Evolutionary conservation across 2,888 invertebrate species (phyloP).

Genomic region (Leucoptera coffeella): DNA sequence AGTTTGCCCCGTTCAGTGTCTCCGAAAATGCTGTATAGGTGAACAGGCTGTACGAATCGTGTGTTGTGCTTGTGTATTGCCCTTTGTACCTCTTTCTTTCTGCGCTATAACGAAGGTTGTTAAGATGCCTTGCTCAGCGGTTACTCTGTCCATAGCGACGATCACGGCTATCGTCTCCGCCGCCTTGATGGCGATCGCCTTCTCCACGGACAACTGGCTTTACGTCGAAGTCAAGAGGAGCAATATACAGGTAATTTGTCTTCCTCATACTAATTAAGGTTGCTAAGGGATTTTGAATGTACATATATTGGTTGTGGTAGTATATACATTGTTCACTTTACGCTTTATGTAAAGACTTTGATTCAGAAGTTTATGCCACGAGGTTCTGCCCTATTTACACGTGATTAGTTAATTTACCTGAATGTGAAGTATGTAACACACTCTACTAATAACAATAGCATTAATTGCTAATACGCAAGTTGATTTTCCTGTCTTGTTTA

Average conservation of each 20-base stretch:
- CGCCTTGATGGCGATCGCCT: slow-evolving; percentile 87
- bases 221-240: slow-evolving; percentile 87
- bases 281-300: no score
- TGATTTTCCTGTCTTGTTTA: no score
- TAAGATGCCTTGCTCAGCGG: slow-evolving; percentile 90
- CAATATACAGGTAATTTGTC: slow-evolving; percentile 82
- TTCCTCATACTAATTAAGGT: no score
- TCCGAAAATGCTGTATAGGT: slow-evolving; percentile 49
- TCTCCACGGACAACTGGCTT: slow-evolving; percentile 96
- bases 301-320: no score
- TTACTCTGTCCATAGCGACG: slow-evolving; percentile 90
- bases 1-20: slow-evolving; percentile 41
- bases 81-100: slow-evolving; percentile 15
- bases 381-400: no score
- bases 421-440: no score
- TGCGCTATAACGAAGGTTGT: slow-evolving; percentile 28
- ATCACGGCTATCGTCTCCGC: slow-evolving; percentile 93
- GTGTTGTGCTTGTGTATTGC: slow-evolving; percentile 44
- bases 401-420: no score
- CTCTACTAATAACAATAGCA: no score
- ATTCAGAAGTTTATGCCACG: no score
- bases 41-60: slow-evolving; percentile 24
- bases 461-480: no score
- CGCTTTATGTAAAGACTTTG: no score
- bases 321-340: no score